Conservation (phyloP, 1,140 invertebrate species). For the Papilio polyxenes region DNA sequence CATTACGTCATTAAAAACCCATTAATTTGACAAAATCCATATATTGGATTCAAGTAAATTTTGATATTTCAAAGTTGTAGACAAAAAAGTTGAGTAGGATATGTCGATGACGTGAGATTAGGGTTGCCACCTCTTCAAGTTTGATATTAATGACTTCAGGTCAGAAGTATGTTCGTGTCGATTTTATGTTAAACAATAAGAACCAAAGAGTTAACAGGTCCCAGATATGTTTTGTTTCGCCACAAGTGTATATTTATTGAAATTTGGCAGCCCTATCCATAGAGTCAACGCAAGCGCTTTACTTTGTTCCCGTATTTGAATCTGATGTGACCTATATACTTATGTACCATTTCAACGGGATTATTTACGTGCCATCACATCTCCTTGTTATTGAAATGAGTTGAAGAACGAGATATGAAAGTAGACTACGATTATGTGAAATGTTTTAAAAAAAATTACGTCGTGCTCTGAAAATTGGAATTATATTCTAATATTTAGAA, state of each 20-base stretch:
- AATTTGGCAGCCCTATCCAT: not conserved
- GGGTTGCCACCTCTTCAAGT: not conserved
- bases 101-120: no score
- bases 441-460: not conserved
- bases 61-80: no score
- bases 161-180: no score
- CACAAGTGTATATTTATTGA: not conserved
- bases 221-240: not conserved
- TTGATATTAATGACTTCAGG: not conserved
- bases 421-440: not conserved
- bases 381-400: conserved; percentile 31
- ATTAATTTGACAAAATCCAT: no score
- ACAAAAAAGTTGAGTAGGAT: no score
- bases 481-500: not conserved
- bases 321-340: conserved; percentile 55
- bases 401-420: conserved; percentile 37
- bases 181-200: not conserved
- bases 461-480: not conserved
- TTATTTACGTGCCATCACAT: conserved; percentile 63
- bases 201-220: not conserved
- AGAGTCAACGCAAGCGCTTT: conserved; percentile 38
- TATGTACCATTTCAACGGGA: conserved; percentile 61
- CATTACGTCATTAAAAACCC: no score
- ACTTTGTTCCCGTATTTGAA: conserved; percentile 46
- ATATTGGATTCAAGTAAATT: no score